A percentile compares a stretch with the other conserved stretches of the same genome.
Evolutionary conservation across 1,140 invertebrate genomes (phyloP).

Genomic region (Calliphora vicina): DNA sequence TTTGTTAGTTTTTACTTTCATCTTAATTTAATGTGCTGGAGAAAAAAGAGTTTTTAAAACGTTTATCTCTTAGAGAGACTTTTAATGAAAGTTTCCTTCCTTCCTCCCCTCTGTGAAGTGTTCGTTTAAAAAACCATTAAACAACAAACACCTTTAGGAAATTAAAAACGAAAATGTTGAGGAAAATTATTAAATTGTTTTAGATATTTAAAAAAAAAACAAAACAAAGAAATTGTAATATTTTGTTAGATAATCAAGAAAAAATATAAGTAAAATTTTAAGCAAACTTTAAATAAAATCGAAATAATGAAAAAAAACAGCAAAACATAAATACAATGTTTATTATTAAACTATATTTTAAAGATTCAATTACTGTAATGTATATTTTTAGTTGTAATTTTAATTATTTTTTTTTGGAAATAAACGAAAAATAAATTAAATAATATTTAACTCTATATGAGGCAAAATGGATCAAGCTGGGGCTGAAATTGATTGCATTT

Average conservation of each 20-base stretch:
- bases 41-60: neutral
- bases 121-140: neutral
- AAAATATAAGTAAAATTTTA: neutral
- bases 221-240: neutral
- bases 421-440: neutral
- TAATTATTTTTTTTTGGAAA: neutral
- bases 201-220: neutral
- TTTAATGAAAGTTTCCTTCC: neutral
- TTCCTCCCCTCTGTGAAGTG: neutral
- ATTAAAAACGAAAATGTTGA: neutral
- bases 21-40: too few relatives aligned
- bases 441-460: neutral
- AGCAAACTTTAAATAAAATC: neutral
- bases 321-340: neutral
- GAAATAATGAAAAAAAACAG: neutral
- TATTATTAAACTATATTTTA: neutral
- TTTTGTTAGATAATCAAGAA: slow-evolving; percentile 13
- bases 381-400: neutral
- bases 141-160: neutral
- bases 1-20: neutral
- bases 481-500: too few relatives aligned
- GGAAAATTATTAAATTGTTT: neutral
- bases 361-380: neutral
- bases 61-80: too few relatives aligned
- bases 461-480: too few relatives aligned